These are phyloP conservation scores for Cosmia pyralina DNA, from an alignment of 2,888 invertebrate species.

Conservation along the genomic window DNA sequence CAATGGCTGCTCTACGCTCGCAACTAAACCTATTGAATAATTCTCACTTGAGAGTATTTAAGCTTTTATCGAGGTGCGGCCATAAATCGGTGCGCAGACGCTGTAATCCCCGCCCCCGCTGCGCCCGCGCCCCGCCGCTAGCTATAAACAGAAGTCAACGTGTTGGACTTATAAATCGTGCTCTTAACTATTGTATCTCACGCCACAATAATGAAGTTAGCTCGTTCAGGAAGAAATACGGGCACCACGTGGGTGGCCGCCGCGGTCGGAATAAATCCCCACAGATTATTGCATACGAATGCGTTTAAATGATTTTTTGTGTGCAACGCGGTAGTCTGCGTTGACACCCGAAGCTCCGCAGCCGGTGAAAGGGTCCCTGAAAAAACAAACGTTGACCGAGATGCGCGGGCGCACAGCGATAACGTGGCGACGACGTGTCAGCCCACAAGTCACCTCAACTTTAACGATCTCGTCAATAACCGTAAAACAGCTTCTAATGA, in stretches of 20 bases:
- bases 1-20: slow-evolving; percentile 64
- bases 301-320: slow-evolving; percentile 85
- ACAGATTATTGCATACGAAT: slow-evolving; percentile 87
- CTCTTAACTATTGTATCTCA: slow-evolving; percentile 90
- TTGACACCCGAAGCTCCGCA: slow-evolving; percentile 79
- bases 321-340: slow-evolving; percentile 78
- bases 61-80: slow-evolving; percentile 88
- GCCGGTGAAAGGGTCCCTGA: slow-evolving; percentile 84
- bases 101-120: slow-evolving; percentile 87
- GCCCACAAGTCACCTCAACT: slow-evolving; percentile 36
- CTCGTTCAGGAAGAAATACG: slow-evolving; percentile 89
- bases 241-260: slow-evolving; percentile 89
- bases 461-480: slow-evolving; percentile 62
- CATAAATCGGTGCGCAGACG: slow-evolving; percentile 89
- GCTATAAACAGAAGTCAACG: slow-evolving; percentile 91
- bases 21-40: slow-evolving; percentile 82
- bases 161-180: slow-evolving; percentile 90
- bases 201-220: slow-evolving; percentile 90
- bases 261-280: slow-evolving; percentile 84
- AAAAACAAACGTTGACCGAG: slow-evolving; percentile 82
- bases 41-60: slow-evolving; percentile 88
- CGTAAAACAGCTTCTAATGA: slow-evolving; percentile 60
- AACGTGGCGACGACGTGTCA: slow-evolving; percentile 67
- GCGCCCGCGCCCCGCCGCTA: slow-evolving; percentile 83
- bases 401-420: slow-evolving; percentile 37